Evolutionary conservation across 2,888 invertebrate species (phyloP).

Genomic region (Drosophila lacicola): DNA sequence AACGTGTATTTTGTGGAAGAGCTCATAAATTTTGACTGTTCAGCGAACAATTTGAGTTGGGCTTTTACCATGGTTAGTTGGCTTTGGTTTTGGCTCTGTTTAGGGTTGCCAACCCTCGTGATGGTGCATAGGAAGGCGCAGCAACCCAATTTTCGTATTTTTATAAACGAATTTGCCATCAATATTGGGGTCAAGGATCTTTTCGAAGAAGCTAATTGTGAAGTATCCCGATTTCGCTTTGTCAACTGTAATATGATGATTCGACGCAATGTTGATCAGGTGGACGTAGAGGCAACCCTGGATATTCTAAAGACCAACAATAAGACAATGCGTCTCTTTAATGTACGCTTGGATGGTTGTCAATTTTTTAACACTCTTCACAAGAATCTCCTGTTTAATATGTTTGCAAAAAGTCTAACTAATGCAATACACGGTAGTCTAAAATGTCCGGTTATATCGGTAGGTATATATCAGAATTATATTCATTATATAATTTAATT

Average conservation of each 20-base stretch:
- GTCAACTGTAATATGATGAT: slow-evolving; percentile 29
- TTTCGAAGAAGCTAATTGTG: slow-evolving; percentile 12
- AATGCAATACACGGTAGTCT: slow-evolving; percentile 3
- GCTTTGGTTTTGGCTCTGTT: slow-evolving; percentile 8
- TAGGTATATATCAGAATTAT: slow-evolving; percentile 10
- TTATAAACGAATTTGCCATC: slow-evolving; percentile 20
- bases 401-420: slow-evolving; percentile 14
- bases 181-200: background rate
- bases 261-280: slow-evolving; percentile 1
- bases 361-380: slow-evolving; percentile 18
- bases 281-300: slow-evolving; percentile 16
- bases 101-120: slow-evolving; percentile 10
- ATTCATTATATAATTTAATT: background rate
- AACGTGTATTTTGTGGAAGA: too few species aligned
- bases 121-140: background rate
- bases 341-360: slow-evolving; percentile 37
- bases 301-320: slow-evolving; percentile 10
- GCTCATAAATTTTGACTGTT: too few species aligned
- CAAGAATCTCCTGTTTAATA: slow-evolving; percentile 21
- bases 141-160: slow-evolving; percentile 26
- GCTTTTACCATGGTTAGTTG: slow-evolving; percentile 12
- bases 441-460: slow-evolving; percentile 38
- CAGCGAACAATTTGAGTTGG: background rate
- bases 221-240: slow-evolving; percentile 12
- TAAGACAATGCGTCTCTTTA: slow-evolving; percentile 15